Base-by-base conservation (phyloP, 2,888 invertebrate genomes). In the Thereva nobilitata region DNA sequence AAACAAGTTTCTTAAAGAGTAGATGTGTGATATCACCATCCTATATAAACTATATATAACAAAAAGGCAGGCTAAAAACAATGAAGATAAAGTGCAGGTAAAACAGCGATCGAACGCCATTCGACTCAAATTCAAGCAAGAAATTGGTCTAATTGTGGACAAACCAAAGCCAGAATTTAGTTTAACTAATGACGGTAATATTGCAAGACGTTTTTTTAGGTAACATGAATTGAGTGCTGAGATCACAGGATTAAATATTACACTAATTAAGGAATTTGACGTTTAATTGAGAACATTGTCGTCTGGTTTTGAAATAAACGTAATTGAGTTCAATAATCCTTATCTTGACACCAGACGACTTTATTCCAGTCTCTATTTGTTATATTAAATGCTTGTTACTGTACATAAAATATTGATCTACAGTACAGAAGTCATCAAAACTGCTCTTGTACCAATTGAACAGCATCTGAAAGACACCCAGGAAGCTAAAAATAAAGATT, bases 351-450 rank as follows among this genome's bases (percentile, higher is more conserved):
- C 56, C 37, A 49, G 57, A 45, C n/a, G n/a, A 41, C 35, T 66
- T 10, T 73, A 74, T 68, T 71, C 75, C 7, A n/a, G 71, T 5
- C 66, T 74, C 34, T 75, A 74, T 72, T 12, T n/a, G n/a, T 75
- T 74, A 74, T 70, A 75, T 59, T 72, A 72, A 2, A 75, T 74
- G 75, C 67, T 73, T 12, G 72, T 74, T 12, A 73, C 73, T 9
- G 59, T 76, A 56, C 75, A 76, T 56, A 74, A 75, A 68, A 66
- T 74, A 12, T 57, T 74, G 54, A 67, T 72, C 6, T 72, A 76
- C 67, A 72, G 72, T 45, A 8, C 47, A 37, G 55, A 44, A 1
- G 4, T 45, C n/a, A 56, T 56, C 0, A n/a, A 55, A 56, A 2
- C 45, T 4, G 45, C 47, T 12, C 2, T 47, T 37, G 4, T 66